Base-by-base conservation (phyloP, 1,140 invertebrate genomes). In the Drosophila biarmipes region DNA sequence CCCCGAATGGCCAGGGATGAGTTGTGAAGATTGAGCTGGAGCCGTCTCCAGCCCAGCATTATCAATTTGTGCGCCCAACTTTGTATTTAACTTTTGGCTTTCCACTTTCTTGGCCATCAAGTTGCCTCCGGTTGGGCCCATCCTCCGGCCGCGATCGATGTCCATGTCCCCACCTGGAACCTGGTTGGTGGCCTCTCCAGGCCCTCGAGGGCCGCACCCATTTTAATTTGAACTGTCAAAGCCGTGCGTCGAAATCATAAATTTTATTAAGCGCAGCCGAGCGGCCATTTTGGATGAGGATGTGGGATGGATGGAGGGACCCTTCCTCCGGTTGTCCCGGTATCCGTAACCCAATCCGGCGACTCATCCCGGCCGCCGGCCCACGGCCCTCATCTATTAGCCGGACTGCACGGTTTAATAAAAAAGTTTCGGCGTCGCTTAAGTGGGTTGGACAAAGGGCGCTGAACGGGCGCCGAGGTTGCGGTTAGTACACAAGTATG, bases 161-260 rank as follows among this genome's bases (percentile, higher is more conserved):
- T 31, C 29, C 29, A 10, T 55, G 38, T 40, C 46, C 38, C 37
- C 53, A 63, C 55, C 46, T 55, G 61, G 48, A 49, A 24, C 38
- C 46, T 35, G 59, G 53, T 42, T 24, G 27, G 21, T 53, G 27
- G 27, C 6, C 6, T 6, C 6, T 29, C 8, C 35, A 43, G 5
- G 2, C 17, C 24, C 58, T 12, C 56, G 19, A 43, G 53, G 71
- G 63, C 73, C 79, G 59, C 72, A 79, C 63, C 84, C 84, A 80
- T 89, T 89, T 89, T 89, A 89, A 89, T 89, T 89, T 89, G 61
- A 89, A 90, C 84, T 89, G 84, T 89, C 84, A 89, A 82, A 89
- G 85, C 68, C 80, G 85, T 90, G 76, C 84, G 72, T 84, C 68
- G 76, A 77, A 90, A 89, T 90, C 84, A 89, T 89, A 89, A 89